phyloP scores from a whole-genome alignment of 2,113 vertebrate genomes.

The Chitala chitala region DNA sequence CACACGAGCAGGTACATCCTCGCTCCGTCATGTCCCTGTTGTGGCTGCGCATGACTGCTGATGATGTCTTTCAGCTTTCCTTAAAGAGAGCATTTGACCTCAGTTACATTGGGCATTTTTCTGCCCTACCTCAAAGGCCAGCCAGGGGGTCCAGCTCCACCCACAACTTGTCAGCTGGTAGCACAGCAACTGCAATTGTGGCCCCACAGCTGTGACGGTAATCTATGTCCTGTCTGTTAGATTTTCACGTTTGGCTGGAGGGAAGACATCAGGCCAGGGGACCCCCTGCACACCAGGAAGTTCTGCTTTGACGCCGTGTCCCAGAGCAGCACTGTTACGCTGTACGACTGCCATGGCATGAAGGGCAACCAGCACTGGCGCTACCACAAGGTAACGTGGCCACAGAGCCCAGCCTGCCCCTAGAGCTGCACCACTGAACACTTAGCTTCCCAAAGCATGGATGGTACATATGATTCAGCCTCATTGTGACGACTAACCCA shows the following conservation, averaged over 20 bases:
- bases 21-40: not conserved
- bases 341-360: constrained; percentile 86
- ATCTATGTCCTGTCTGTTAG: constrained; percentile 46
- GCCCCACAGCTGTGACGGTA: not conserved
- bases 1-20: constrained; percentile 75
- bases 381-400: constrained; percentile 68
- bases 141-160: too few relatives aligned
- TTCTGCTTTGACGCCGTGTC: constrained; percentile 80
- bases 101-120: too few relatives aligned
- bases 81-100: too few relatives aligned
- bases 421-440: too few relatives aligned
- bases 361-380: constrained; percentile 85
- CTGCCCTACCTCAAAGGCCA: too few relatives aligned
- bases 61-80: too few relatives aligned
- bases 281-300: constrained; percentile 80
- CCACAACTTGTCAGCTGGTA: not conserved
- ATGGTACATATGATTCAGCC: too few relatives aligned
- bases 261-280: constrained; percentile 78
- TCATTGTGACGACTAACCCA: too few relatives aligned
- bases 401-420: not conserved
- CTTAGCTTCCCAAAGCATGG: too few relatives aligned
- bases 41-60: not conserved
- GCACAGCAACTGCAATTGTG: not conserved
- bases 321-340: constrained; percentile 69
- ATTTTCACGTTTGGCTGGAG: constrained; percentile 89